Conservation (phyloP, 2,113 vertebrate species). For the Dicentrarchus labrax region DNA sequence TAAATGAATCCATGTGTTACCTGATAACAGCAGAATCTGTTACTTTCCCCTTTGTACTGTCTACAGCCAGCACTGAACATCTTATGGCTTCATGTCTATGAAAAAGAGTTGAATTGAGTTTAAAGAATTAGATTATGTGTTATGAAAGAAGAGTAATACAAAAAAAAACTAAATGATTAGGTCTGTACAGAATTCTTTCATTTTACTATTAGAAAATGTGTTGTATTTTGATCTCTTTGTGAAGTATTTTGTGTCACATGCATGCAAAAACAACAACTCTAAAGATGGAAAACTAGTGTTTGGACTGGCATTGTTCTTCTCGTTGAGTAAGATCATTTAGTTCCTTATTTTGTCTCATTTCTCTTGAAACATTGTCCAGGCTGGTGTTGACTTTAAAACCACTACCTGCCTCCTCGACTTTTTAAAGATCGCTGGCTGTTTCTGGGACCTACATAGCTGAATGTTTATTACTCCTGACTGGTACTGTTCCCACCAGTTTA, state of each 20-base stretch:
- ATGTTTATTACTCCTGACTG: neutral
- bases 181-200: neutral
- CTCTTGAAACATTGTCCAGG: neutral
- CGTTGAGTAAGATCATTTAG: too few relatives aligned
- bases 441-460: neutral
- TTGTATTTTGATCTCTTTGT: neutral
- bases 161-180: neutral
- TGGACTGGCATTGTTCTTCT: neutral
- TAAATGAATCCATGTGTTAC: constrained; percentile 41
- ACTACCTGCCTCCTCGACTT: neutral
- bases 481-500: neutral
- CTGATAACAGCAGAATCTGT: neutral
- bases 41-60: neutral
- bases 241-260: neutral
- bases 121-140: neutral
- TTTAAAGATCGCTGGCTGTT: neutral
- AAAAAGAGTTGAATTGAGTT: constrained; percentile 4
- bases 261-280: neutral
- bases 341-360: too few relatives aligned
- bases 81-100: neutral
- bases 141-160: neutral
- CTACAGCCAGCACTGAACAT: neutral
- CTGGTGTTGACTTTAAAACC: neutral
- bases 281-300: neutral
- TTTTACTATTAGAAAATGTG: neutral